Evolutionary conservation across 2,797 vertebrate species (phyloP), one percentile per base, ranked within the genome.

Genomic region (Lophotriccus pileatus): DNA sequence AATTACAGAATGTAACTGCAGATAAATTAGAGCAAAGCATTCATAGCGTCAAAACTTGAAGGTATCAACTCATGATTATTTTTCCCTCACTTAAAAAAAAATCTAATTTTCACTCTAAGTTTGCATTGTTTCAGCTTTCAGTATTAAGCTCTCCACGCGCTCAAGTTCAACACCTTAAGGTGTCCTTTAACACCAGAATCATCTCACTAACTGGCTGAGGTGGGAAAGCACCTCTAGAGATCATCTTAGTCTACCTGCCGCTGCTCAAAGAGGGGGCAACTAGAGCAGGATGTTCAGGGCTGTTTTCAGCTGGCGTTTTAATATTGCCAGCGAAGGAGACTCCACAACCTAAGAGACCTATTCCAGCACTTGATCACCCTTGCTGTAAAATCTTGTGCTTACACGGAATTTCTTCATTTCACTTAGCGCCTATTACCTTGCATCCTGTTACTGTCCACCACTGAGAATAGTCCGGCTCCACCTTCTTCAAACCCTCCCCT

Each of bases 171-270:
- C 25, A 52, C 5, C 7, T 44, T 37, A 32, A 28, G 9, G 59
- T 89, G 6, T 34, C 17, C 13, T 88, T 84, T 49, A 70, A 83
- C 10, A 56, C 8, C 4, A 1, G n/a, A 88, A 62, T 52, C 21
- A 84, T 27, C 52, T 55, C 32, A 24, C 18, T 44, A 41, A 62
- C 19, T 7, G 14, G 20, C 28, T 68, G 41, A 78, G 46, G 49
- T 69, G 10, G 21, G 49, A 82, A 89, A 56, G 50, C 16, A 69
- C 30, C 19, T 47, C 58, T 53, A 18, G n/a, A 89, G 19, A 53
- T 30, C 19, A 60, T 9, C 46, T 37, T 43, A 59, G 63, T 62
- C 15, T 7, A 72, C 10, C 5, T 22, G 6, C 1, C 0, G 0
- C 50, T 44, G 50, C 75, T 55, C 30, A 46, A 55, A 66, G 46